A percentile compares a stretch with the other conserved stretches of the same genome.
Evolutionary conservation across 2,797 vertebrate genomes (phyloP).

Genomic region (Dipus sagitta): DNA sequence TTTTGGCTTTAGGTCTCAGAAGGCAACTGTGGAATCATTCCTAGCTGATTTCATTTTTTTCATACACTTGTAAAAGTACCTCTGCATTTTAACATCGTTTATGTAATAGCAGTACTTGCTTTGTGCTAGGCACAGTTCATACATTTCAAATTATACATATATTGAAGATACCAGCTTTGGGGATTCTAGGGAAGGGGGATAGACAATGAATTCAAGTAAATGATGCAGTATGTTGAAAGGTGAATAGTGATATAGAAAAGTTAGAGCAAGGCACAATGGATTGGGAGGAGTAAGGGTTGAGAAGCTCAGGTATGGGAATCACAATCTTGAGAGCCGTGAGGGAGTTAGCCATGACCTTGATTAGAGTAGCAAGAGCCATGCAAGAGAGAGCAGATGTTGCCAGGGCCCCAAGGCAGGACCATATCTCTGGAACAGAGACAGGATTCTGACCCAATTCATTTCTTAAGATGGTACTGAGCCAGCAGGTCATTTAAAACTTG

Average conservation of each 20-base stretch:
- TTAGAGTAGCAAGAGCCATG: neutral
- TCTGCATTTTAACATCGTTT: conserved; percentile 43
- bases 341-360: neutral
- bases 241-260: neutral
- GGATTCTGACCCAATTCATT: neutral
- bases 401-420: neutral
- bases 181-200: neutral
- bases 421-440: conserved; percentile 8
- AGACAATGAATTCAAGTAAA: conserved; percentile 23
- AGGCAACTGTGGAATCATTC: conserved; percentile 21
- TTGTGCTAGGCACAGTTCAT: conserved; percentile 30
- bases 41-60: conserved; percentile 40
- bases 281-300: conserved; percentile 10
- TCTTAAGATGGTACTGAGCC: neutral
- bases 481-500: neutral
- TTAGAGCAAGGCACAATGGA: neutral
- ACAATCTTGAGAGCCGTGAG: neutral
- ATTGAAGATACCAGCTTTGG: neutral
- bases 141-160: neutral
- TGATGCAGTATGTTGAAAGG: neutral
- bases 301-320: neutral
- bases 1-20: conserved; percentile 43
- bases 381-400: neutral
- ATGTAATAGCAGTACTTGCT: neutral
- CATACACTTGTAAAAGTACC: conserved; percentile 18